Evolutionary conservation across 2,888 invertebrate species (phyloP).

Genomic region (Drosophila subsilvestris): DNA sequence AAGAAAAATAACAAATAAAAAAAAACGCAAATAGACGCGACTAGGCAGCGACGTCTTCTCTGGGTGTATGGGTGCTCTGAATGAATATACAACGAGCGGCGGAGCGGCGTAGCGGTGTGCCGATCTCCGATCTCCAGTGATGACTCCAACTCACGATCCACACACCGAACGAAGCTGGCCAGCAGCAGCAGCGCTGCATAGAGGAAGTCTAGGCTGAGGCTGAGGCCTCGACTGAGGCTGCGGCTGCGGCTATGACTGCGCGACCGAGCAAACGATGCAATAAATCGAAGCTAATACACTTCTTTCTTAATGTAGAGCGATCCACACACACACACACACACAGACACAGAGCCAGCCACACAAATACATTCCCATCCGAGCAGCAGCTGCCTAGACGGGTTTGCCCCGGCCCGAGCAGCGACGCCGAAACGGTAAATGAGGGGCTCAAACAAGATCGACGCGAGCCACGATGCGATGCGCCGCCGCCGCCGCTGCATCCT

Average conservation of each 20-base stretch:
- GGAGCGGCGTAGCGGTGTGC: not conserved
- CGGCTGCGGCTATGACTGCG: conserved; percentile 17
- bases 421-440: conserved; percentile 73
- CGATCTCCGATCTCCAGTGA: conserved; percentile 53
- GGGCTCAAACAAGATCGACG: conserved; percentile 51
- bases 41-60: conserved; percentile 60
- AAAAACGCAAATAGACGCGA: conserved; percentile 75
- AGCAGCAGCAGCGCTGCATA: conserved; percentile 17
- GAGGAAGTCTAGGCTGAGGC: conserved; percentile 26
- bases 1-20: conserved; percentile 26
- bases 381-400: conserved; percentile 69
- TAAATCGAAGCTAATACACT: conserved; percentile 80
- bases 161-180: conserved; percentile 7
- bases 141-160: conserved; percentile 50
- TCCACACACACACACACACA: conserved; percentile 40
- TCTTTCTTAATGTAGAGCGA: conserved; percentile 77
- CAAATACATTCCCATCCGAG: conserved; percentile 36
- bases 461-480: conserved; percentile 32
- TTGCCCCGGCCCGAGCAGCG: conserved; percentile 19
- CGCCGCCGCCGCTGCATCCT: conserved; percentile 60
- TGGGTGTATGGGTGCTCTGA: conserved; percentile 76
- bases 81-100: conserved; percentile 71
- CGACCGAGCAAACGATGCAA: conserved; percentile 66
- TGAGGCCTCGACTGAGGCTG: not conserved
- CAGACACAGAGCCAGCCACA: conserved; percentile 14